phyloP scores from a whole-genome alignment of 2,113 vertebrate species.

The Nerophis lumbriciformis region DNA sequence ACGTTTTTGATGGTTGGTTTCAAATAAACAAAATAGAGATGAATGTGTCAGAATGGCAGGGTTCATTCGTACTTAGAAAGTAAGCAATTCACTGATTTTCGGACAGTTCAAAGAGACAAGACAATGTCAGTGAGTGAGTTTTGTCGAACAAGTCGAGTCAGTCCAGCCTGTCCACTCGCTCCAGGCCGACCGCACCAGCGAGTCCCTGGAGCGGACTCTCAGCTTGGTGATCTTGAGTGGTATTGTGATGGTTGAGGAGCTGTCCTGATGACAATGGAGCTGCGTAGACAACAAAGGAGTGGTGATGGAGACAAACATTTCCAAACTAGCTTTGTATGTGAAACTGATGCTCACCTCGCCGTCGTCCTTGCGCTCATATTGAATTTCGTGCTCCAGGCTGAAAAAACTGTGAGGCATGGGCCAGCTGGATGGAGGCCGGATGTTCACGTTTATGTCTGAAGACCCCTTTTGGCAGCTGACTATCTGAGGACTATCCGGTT shows the following conservation, averaged over 20 bases:
- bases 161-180: conserved; percentile 60
- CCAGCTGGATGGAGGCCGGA: conserved; percentile 62
- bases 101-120: conserved; percentile 9
- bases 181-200: conserved; percentile 61
- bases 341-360: conserved; percentile 47
- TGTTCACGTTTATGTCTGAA: conserved; percentile 41
- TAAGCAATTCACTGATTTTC: not conserved
- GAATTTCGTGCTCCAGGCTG: conserved; percentile 64
- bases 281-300: conserved; percentile 10
- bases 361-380: conserved; percentile 51
- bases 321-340: not conserved
- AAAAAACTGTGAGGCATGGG: conserved; percentile 71
- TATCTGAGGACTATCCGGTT: conserved; percentile 48
- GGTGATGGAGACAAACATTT: not conserved
- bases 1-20: not conserved
- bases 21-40: conserved; percentile 12
- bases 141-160: conserved; percentile 49
- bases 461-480: conserved; percentile 30
- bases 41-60: conserved; percentile 10
- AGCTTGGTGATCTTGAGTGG: conserved; percentile 49
- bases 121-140: conserved; percentile 60
- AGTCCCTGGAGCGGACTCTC: conserved; percentile 68
- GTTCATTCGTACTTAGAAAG: not conserved
- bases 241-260: conserved; percentile 28
- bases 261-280: conserved; percentile 18